Evolutionary conservation across 1,140 invertebrate species (phyloP).

Genomic region (Scylla paramamosain): DNA sequence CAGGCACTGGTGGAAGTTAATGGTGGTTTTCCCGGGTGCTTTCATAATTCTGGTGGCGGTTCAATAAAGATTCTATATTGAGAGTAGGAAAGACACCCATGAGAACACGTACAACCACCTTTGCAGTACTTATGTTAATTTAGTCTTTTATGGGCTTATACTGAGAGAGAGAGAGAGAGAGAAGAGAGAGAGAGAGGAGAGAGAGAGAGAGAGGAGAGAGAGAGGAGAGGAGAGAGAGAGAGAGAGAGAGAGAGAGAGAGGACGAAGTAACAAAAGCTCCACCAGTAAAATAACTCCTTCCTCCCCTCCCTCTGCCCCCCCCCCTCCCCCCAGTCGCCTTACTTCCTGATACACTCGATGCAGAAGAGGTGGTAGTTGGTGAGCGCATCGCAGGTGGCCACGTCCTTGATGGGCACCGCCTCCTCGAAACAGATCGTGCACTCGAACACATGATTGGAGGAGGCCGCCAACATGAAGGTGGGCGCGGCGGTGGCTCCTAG

Average conservation of each 20-base stretch:
- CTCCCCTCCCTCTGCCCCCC: no score
- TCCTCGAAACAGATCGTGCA: slow-evolving; percentile 44
- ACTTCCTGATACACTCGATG: slow-evolving; percentile 57
- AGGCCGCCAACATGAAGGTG: background rate
- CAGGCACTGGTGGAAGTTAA: no score
- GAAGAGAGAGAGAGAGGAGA: background rate
- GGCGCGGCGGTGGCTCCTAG: background rate
- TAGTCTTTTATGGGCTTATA: no score
- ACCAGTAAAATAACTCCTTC: background rate
- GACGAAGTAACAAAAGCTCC: background rate
- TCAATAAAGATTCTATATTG: background rate
- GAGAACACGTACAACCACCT: no score
- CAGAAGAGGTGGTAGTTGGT: slow-evolving; percentile 47
- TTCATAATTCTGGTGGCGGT: background rate
- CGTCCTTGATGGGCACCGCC: slow-evolving; percentile 11
- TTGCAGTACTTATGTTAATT: no score
- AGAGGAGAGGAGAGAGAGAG: background rate
- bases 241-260: background rate
- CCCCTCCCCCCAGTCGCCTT: background rate
- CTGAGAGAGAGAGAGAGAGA: background rate
- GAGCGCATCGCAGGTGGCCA: slow-evolving; percentile 43
- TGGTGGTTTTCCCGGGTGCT: no score
- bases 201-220: no score
- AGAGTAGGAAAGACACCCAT: no score
- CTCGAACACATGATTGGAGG: background rate